Conservation (phyloP, 2,113 vertebrate genomes). For the Lepus europaeus region DNA sequence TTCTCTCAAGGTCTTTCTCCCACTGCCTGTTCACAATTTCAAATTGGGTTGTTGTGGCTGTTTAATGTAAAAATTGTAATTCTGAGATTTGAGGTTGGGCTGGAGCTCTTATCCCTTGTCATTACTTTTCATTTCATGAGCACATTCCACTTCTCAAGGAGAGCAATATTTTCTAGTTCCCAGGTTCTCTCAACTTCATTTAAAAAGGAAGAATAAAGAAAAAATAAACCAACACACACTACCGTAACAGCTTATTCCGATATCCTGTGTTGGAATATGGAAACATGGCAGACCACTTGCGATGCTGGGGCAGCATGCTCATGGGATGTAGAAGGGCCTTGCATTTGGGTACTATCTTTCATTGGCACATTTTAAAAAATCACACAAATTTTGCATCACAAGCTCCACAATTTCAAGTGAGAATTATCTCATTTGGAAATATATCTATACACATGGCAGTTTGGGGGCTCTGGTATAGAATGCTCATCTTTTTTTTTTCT, state of each 20-base stretch:
- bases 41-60: background rate
- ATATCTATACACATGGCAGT: background rate
- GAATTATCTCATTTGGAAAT: background rate
- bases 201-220: slow-evolving; percentile 39
- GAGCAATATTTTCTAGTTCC: slow-evolving; percentile 30
- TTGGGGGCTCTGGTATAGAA: background rate
- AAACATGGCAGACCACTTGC: background rate
- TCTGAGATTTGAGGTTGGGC: background rate
- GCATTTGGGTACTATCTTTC: background rate
- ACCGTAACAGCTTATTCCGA: background rate
- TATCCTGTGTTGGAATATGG: background rate
- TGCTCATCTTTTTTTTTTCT: background rate
- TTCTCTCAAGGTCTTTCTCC: slow-evolving; percentile 76
- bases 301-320: background rate
- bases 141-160: slow-evolving; percentile 21
- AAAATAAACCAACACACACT: background rate
- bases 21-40: slow-evolving; percentile 58
- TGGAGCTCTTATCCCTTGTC: background rate
- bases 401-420: background rate
- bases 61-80: background rate
- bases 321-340: background rate
- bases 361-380: background rate
- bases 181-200: slow-evolving; percentile 36
- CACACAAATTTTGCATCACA: background rate
- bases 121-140: slow-evolving; percentile 35